Conservation (phyloP, 2,113 vertebrate genomes). For the Zootoca vivipara region DNA sequence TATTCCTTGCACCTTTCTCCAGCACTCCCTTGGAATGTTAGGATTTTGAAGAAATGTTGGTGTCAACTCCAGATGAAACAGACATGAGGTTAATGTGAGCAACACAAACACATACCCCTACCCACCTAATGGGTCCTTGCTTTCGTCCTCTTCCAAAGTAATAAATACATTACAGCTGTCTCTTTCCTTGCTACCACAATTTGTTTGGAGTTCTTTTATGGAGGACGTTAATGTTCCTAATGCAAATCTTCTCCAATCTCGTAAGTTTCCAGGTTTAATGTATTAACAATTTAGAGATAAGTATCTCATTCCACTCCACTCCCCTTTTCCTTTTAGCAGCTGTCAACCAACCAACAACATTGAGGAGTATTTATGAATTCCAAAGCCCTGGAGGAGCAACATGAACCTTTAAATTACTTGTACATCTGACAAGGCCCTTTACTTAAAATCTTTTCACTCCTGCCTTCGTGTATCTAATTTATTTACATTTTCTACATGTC, state of each 20-base stretch:
- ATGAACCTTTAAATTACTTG: conserved; percentile 64
- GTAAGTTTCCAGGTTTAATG: conserved; percentile 70
- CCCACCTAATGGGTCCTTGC: conserved; percentile 50
- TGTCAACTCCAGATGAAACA: not conserved
- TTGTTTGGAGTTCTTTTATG: conserved; percentile 68
- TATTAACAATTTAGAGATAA: conserved; percentile 70
- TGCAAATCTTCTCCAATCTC: conserved; percentile 59
- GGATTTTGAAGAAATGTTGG: not conserved
- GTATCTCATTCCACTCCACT: conserved; percentile 60
- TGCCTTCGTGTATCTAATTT: not conserved
- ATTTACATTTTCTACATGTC: not conserved
- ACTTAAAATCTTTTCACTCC: not conserved
- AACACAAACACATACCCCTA: not conserved
- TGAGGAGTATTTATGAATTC: conserved; percentile 67
- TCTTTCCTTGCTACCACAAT: conserved; percentile 39
- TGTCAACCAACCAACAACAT: conserved; percentile 67
- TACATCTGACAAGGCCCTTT: conserved; percentile 61
- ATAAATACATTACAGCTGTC: conserved; percentile 53
- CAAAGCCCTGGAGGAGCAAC: conserved; percentile 63
- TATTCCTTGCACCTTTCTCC: too few relatives aligned
- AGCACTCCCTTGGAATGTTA: too few relatives aligned
- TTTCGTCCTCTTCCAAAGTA: conserved; percentile 56
- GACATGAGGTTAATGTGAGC: not conserved
- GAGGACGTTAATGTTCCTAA: conserved; percentile 63
- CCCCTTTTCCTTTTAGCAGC: conserved; percentile 54